Conservation (phyloP, 1,140 invertebrate genomes). For the Scaptomyza graminum region DNA sequence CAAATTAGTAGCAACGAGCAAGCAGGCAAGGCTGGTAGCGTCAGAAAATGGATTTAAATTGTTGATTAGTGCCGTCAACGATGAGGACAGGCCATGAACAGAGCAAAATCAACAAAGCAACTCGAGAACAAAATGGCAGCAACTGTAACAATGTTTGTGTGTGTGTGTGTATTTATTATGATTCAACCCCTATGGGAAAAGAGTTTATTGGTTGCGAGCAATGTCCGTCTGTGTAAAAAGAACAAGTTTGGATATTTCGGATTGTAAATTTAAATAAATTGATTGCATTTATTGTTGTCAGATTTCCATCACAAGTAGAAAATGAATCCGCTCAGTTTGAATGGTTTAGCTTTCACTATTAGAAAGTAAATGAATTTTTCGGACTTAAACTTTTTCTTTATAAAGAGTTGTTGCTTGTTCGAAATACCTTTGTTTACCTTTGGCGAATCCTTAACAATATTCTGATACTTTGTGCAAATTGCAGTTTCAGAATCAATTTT, state of each 20-base stretch:
- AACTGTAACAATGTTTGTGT: neutral
- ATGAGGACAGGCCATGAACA: slow-evolving; percentile 43
- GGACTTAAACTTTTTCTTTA: no score
- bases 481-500: no score
- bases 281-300: no score
- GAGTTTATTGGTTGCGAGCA: neutral
- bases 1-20: slow-evolving; percentile 49
- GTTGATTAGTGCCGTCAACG: slow-evolving; percentile 74
- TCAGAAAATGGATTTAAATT: slow-evolving; percentile 80
- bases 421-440: no score
- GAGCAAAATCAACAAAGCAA: slow-evolving; percentile 22
- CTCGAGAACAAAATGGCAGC: slow-evolving; percentile 23
- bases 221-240: no score
- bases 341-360: no score
- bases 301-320: neutral
- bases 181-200: neutral
- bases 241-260: no score
- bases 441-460: no score
- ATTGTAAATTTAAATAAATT: no score
- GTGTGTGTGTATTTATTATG: neutral
- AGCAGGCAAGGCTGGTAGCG: slow-evolving; percentile 11
- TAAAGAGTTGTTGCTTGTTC: no score
- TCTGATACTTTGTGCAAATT: no score
- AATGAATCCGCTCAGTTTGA: no score
- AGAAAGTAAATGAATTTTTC: neutral